phyloP scores from a whole-genome alignment of 2,797 vertebrate species.

The Eulemur rubriventer region DNA sequence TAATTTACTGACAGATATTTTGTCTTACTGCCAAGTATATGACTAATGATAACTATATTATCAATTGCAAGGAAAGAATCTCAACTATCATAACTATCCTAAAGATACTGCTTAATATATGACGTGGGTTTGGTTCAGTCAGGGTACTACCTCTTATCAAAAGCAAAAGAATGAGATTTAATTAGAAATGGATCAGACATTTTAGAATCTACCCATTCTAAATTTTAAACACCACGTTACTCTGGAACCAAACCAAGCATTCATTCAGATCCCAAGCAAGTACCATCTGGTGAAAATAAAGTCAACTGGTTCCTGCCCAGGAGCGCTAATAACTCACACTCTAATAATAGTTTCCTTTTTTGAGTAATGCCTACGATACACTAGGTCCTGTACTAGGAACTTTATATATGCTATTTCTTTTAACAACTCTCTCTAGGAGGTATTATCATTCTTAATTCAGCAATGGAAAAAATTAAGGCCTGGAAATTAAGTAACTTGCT shows the following conservation, averaged over 20 bases:
- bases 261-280: neutral
- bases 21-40: neutral
- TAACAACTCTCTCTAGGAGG: neutral
- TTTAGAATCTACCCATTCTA: conserved; percentile 28
- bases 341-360: neutral
- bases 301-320: neutral
- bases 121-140: neutral
- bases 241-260: conserved; percentile 25
- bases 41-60: neutral
- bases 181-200: neutral
- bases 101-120: neutral
- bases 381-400: neutral
- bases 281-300: conserved; percentile 38
- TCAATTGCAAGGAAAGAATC: neutral
- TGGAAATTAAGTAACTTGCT: neutral
- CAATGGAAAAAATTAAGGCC: conserved; percentile 18
- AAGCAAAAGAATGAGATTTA: conserved; percentile 33
- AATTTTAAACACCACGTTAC: conserved; percentile 38
- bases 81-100: neutral
- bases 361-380: neutral
- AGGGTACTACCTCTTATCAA: neutral
- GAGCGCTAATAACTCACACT: neutral
- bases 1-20: neutral
- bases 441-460: neutral
- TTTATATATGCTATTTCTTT: neutral